phyloP scores from a whole-genome alignment of 1,140 invertebrate genomes.

The Hyphantria cunea region DNA sequence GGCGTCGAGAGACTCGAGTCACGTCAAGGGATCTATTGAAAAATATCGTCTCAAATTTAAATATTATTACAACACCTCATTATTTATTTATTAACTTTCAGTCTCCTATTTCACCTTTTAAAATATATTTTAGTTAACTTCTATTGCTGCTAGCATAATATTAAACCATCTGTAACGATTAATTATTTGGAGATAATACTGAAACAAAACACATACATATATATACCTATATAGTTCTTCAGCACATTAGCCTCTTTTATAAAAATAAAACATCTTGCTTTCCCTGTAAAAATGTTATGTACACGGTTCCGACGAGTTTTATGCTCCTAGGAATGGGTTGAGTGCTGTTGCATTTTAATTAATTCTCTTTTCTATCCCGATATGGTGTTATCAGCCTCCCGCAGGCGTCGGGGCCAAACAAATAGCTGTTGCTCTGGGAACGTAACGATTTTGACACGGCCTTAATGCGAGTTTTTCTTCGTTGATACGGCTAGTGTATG shows the following conservation, averaged over 20 bases:
- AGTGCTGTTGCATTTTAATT: constrained; percentile 80
- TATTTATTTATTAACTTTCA: too few relatives aligned
- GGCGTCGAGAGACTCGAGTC: constrained; percentile 31
- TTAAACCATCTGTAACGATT: constrained; percentile 8
- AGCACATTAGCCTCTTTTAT: constrained; percentile 27
- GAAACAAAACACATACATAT: constrained; percentile 15
- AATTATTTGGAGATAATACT: constrained; percentile 16
- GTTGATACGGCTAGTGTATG: constrained; percentile 37
- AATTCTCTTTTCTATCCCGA: constrained; percentile 80
- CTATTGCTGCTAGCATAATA: too few relatives aligned
- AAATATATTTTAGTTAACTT: too few relatives aligned
- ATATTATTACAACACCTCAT: too few relatives aligned
- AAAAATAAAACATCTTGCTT: constrained; percentile 30
- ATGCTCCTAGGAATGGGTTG: constrained; percentile 68
- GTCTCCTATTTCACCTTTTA: too few relatives aligned
- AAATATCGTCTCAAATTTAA: too few relatives aligned
- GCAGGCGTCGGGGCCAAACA: constrained; percentile 74
- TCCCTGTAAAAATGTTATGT: constrained; percentile 54
- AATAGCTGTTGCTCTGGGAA: constrained; percentile 60
- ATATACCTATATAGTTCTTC: constrained; percentile 20
- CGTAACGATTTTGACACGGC: constrained; percentile 67
- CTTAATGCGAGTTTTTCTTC: constrained; percentile 56
- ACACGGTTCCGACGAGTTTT: constrained; percentile 47
- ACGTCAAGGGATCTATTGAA: too few relatives aligned
- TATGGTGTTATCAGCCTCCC: constrained; percentile 70